Base-by-base conservation (phyloP, 2,113 vertebrate species). In the Scytalopus superciliaris region DNA sequence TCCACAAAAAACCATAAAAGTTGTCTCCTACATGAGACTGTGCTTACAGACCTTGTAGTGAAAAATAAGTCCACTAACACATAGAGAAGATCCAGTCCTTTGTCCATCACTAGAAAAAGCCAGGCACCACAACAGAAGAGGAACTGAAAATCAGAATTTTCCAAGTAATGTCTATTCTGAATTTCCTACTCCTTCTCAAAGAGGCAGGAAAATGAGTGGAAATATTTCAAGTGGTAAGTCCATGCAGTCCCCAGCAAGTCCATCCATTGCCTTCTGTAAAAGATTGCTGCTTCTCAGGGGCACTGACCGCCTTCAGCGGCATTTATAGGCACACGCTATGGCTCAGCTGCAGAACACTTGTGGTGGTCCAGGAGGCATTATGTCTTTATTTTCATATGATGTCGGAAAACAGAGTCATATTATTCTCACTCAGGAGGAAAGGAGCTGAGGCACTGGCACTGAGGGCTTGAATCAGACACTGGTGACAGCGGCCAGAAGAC, bases 271-370 rank as follows among this genome's bases (percentile, higher is more conserved):
- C 24, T 74, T 16, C 17, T 44, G 30, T 31, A 17, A 57, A 55
- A 57, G 31, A 66, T 33, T 70, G 9, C 16, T 60, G 10, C 28
- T 77, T 66, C 10, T 2, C 75, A 33, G 31, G 22, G 50, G 28
- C 31, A 21, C 22, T 25, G 19, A 12, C 9, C 59, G 10, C 42
- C 39, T 74, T 67, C 76, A 85, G 42, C 44, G 75, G 56, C 74
- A 24, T 33, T 47, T 39, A 22, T 1, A 63, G 47, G 39, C 6
- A 1, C 6, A 2, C 0, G 0, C 18, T 31, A 39, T 23, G 35
- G 44, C 23, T n/a, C 22, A 56, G 64, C 25, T 84, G 67, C 72
- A 67, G n/a, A 59, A 59, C 0, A 1, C 3, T 0, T 7, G 19
- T 14, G 25, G 6, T 12, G 8, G 17, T 24, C 76, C 57, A 68